phyloP scores from a whole-genome alignment of 1,140 invertebrate genomes.

The Meloidogyne floridensis region DNA sequence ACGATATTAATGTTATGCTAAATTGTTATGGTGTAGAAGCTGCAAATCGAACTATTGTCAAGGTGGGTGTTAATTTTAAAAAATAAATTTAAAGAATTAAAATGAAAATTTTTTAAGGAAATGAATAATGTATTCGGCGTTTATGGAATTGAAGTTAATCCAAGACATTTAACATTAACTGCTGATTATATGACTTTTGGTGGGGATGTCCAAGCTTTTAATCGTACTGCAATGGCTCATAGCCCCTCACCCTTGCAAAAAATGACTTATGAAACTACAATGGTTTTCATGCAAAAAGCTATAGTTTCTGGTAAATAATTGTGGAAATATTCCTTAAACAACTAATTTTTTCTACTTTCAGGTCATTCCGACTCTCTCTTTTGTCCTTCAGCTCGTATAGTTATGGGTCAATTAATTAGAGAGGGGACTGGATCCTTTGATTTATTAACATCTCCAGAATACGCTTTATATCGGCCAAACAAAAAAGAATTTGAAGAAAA shows the following conservation, averaged over 20 bases:
- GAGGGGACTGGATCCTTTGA: constrained; percentile 84
- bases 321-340: neutral
- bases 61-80: constrained; percentile 67
- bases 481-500: neutral
- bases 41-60: constrained; percentile 81
- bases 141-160: constrained; percentile 92
- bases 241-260: constrained; percentile 90
- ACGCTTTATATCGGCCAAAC: neutral
- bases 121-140: constrained; percentile 88
- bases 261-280: constrained; percentile 94
- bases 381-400: constrained; percentile 84
- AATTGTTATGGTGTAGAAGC: constrained; percentile 91
- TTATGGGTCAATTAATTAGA: constrained; percentile 80
- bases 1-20: constrained; percentile 89
- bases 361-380: constrained; percentile 76
- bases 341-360: constrained; percentile 61
- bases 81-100: constrained; percentile 18
- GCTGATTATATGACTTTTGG: constrained; percentile 97
- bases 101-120: constrained; percentile 70
- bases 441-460: constrained; percentile 54
- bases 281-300: constrained; percentile 82
- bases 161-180: constrained; percentile 85
- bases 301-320: constrained; percentile 70
- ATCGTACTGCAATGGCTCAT: constrained; percentile 82
- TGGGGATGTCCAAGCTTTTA: constrained; percentile 85